phyloP scores from a whole-genome alignment of 2,797 vertebrate genomes.

The Lagocephalus sceleratus region DNA sequence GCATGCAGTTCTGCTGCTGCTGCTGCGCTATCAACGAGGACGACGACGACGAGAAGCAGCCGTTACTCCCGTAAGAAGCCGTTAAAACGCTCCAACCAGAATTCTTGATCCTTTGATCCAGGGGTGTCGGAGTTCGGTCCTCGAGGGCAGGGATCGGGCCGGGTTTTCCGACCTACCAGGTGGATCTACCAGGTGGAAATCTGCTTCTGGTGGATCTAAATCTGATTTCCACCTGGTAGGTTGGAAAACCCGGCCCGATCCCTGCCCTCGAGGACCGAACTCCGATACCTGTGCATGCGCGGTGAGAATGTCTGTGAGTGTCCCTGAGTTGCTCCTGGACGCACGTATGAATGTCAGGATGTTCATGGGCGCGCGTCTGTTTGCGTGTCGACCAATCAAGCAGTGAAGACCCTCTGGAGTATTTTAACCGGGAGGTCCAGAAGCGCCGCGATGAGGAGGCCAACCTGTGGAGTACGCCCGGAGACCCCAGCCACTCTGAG shows the following conservation, averaged over 20 bases:
- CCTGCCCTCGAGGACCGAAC: too few species aligned
- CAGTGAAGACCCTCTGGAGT: conserved; percentile 77
- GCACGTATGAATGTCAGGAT: conserved; percentile 2
- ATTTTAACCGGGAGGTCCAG: conserved; percentile 80
- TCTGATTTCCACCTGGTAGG: too few species aligned
- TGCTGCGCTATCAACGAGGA: conserved; percentile 55
- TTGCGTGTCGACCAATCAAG: conserved; percentile 13
- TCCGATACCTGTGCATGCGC: too few species aligned
- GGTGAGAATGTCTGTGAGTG: not conserved
- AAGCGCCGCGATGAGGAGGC: conserved; percentile 79
- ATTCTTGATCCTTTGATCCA: too few species aligned
- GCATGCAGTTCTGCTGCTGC: conserved; percentile 71
- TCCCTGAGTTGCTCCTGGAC: not conserved
- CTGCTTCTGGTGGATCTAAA: too few species aligned
- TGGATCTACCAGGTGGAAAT: too few species aligned
- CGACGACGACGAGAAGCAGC: conserved; percentile 74
- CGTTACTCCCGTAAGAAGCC: conserved; percentile 68
- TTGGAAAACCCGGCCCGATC: too few species aligned
- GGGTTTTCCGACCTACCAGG: too few species aligned
- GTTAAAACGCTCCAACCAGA: not conserved
- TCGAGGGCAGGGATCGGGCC: too few species aligned
- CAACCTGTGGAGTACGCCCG: conserved; percentile 82
- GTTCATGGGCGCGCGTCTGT: not conserved
- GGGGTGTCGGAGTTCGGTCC: too few species aligned
- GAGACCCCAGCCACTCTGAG: conserved; percentile 80